Evolutionary conservation across 2,797 vertebrate genomes (phyloP), one percentile per base, ranked within the genome.

Genomic region (Pteronotus mesoamericanus): DNA sequence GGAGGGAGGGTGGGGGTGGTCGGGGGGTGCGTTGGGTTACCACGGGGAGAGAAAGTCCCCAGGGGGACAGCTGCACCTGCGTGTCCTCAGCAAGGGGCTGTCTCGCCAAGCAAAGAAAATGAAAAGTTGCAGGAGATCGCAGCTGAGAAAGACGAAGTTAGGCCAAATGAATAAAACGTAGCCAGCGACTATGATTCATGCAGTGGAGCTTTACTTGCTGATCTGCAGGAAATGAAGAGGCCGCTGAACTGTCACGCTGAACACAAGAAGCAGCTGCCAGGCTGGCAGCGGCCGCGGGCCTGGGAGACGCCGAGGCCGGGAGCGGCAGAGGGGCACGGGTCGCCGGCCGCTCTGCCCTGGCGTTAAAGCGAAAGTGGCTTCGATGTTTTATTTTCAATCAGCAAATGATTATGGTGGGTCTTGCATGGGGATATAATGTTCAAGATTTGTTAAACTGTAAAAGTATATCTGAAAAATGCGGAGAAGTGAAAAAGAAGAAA

Each of bases 121-220:
- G 51, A 79, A 83, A 90, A 95, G 18, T 89, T 66, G 57, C 94
- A 84, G 83, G 72, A 79, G 75, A 55, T 24, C 42, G 48, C 2
- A 59, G 16, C n/a, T 53, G 32, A 95, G 85, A 82, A 94, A 87
- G 51, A 85, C 24, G 34, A 93, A 37, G 24, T 89, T 57, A 83
- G 72, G 37, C 72, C 39, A 94, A 86, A 95, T 82, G 94, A 88
- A 69, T 92, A 88, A 87, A 95, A 95, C 34, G 34, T 86, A 82
- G 46, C 39, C 34, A 94, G 51, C 24, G 68, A 55, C 53, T 57
- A 9, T 95, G 91, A 96, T 57, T 86, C 68, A 78, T 53, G 51
- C 29, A n/a, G 19, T 8, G 91, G 72, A 44, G 9, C 5, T 44
- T 68, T 55, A 24, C 92, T 34, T 32, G n/a, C 19, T 57, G 22